These are phyloP conservation scores for Cyanoliseus patagonus DNA, from an alignment of 2,113 vertebrate genomes.

Conservation along the genomic window DNA sequence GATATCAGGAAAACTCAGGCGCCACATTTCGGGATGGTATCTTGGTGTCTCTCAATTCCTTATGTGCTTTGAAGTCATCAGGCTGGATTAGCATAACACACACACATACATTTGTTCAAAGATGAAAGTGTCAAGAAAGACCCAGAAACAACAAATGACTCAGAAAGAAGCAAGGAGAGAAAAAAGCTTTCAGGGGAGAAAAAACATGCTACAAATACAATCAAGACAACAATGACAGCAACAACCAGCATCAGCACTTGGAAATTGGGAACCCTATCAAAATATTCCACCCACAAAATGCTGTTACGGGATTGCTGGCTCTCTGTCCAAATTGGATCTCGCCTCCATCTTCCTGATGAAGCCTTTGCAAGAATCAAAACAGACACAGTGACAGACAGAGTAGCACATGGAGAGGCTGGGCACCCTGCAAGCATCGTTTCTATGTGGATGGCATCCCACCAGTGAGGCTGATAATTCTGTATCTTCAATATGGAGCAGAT, in stretches of 20 bases:
- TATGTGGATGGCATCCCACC: conserved; percentile 17
- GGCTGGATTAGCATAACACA: background rate
- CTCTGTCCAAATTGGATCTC: conserved; percentile 46
- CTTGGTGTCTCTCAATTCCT: background rate
- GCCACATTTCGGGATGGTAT: background rate
- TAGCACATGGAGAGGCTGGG: conserved; percentile 27
- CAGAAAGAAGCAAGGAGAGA: background rate
- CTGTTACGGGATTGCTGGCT: conserved; percentile 29
- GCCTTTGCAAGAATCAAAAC: conserved; percentile 45
- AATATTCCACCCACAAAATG: conserved; percentile 54
- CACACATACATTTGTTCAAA: background rate
- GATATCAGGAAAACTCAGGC: background rate
- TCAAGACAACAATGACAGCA: conserved; percentile 18
- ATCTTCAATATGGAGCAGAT: conserved; percentile 1
- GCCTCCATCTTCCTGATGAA: conserved; percentile 45
- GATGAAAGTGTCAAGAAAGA: background rate
- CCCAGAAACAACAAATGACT: conserved; percentile 14
- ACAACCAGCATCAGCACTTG: background rate
- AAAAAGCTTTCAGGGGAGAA: background rate
- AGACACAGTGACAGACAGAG: conserved; percentile 54
- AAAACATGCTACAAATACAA: background rate
- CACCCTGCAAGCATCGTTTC: background rate
- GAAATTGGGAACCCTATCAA: conserved; percentile 34
- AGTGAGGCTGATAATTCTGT: background rate
- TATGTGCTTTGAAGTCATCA: background rate